These are phyloP conservation scores for Aegotheles bennettii DNA, from an alignment of 2,113 vertebrate genomes.

Conservation along the genomic window DNA sequence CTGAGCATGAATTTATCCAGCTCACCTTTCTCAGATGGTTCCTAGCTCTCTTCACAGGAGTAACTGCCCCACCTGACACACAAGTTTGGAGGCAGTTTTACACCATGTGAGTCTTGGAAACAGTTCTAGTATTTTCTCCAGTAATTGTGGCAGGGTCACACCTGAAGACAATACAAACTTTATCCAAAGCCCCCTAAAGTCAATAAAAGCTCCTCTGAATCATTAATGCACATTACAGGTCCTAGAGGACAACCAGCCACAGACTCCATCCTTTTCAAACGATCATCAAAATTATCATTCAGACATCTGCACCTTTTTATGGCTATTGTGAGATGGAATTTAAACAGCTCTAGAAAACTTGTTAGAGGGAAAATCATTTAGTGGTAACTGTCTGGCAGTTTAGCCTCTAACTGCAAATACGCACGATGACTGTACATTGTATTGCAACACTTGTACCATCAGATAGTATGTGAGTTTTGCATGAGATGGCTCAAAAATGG, in stretches of 20 bases:
- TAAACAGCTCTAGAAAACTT: background rate
- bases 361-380: background rate
- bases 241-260: background rate
- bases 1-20: background rate
- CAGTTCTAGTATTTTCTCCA: background rate
- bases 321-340: background rate
- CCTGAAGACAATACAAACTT: background rate
- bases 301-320: background rate
- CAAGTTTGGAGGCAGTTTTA: background rate
- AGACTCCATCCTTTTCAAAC: background rate
- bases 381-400: background rate
- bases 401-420: background rate
- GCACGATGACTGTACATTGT: constrained; percentile 31
- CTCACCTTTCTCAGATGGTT: background rate
- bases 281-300: background rate
- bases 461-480: constrained; percentile 39
- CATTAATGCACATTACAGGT: background rate
- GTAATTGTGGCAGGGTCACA: background rate
- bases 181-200: background rate
- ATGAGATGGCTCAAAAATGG: constrained; percentile 67
- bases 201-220: background rate
- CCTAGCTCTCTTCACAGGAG: background rate
- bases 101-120: background rate
- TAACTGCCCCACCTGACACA: background rate
- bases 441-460: constrained; percentile 71